Evolutionary conservation across 92 coral and sea anemone species (phyloP), one percentile per base, ranked within the genome.

Genomic region (Actinernus sp.): DNA sequence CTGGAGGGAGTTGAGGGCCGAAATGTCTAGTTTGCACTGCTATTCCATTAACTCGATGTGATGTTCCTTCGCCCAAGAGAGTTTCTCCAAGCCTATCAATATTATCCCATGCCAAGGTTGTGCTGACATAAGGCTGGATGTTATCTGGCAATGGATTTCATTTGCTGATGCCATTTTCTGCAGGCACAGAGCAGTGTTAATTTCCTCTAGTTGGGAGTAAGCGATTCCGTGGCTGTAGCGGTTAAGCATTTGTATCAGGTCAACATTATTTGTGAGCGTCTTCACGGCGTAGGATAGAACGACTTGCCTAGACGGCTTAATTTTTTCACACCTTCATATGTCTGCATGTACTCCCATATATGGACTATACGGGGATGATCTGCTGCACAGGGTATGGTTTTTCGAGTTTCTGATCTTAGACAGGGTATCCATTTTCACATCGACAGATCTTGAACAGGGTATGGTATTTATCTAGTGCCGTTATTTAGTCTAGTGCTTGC

Each of bases 231-330:
- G 91, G 31, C 86, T 82, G 31, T 69, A 85, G 11, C 78, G 49
- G 80, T 79, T 71, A 10, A 77, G 25, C 24, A 85, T 71, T 29
- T 71, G 72, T 5, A 78, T 65, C 1, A 85, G 53, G 26, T 78
- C 73, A 6, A 68, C 76, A 33, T 69, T 71, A 23, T 80, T 80
- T 11, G 83, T 63, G 33, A 85, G 74, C 31, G 77, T 23, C 36
- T 86, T 86, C 14, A 77, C 68, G 21, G 87, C 78, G 39, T 65
- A 66, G 3, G 92, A 83, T 31, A 66, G 74, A 47, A 87, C 43
- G 46, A 87, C 34, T 39, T 83, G 79, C 85, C 76, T 87, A 25
- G 92, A 86, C 12, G 91, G 73, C 49, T 64, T 85, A 10, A 47
- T 55, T 70, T 56, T 63, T 44, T 82, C 86, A 61, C 59, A 54